These are phyloP conservation scores for Amblyornis subalaris DNA, from an alignment of 2,113 vertebrate species.

Conservation along the genomic window DNA sequence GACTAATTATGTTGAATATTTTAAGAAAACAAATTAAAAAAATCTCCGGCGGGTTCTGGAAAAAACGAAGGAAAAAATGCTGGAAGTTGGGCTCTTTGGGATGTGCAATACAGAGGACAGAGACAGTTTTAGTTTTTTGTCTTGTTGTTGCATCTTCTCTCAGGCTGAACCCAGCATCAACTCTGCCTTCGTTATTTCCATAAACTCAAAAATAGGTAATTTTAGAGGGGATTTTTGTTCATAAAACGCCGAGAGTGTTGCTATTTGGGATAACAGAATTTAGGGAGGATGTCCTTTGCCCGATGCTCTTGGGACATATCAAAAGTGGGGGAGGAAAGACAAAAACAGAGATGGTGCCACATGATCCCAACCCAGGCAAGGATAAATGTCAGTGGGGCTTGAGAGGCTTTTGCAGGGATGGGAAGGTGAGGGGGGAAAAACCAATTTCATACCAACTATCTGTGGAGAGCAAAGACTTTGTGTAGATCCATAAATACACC, in stretches of 20 bases:
- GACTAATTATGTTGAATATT: not conserved
- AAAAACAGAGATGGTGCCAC: fast-evolving
- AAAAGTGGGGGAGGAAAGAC: not conserved
- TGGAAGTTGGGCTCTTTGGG: not conserved
- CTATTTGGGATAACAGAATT: not conserved
- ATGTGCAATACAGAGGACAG: not conserved
- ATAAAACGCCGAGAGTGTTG: fast-evolving
- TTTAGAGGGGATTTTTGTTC: not conserved
- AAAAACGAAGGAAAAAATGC: not conserved
- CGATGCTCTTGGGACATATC: not conserved
- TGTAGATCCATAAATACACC: fast-evolving
- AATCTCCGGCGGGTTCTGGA: not conserved
- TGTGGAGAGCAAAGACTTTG: not conserved
- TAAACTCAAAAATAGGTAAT: not conserved
- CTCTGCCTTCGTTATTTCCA: not conserved
- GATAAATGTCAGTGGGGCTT: not conserved
- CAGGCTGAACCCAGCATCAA: not conserved
- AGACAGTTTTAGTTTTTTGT: not conserved
- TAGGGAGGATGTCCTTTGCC: not conserved
- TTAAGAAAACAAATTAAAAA: conserved; percentile 33
- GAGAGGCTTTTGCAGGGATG: not conserved
- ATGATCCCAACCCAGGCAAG: fast-evolving
- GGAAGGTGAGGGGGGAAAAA: not conserved
- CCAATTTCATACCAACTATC: not conserved
- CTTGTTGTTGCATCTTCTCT: not conserved